Conservation (phyloP, 2,888 invertebrate species). For the Ophion obscuratus region DNA sequence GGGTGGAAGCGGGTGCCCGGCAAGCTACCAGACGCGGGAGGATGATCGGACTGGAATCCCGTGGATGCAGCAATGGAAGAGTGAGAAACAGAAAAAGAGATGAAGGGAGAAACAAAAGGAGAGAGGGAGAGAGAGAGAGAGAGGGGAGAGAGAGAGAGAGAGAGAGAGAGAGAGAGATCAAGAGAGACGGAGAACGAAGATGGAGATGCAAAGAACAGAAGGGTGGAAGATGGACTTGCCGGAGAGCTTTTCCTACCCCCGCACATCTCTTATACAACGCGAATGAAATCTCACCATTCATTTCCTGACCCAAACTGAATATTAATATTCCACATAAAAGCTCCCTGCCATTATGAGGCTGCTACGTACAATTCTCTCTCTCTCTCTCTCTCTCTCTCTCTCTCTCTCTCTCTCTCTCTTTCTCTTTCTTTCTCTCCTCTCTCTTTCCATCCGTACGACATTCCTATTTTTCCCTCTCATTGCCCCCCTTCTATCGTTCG, state of each 20-base stretch:
- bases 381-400: constrained; percentile 23
- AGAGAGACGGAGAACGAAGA: constrained; percentile 1
- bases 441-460: neutral
- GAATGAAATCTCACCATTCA: constrained; percentile 67
- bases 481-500: neutral
- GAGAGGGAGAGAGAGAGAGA: neutral
- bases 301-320: constrained; percentile 68
- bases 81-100: neutral
- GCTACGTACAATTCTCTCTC: constrained; percentile 22
- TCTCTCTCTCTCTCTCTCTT: neutral
- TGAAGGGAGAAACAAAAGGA: neutral
- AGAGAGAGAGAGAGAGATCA: neutral
- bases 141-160: constrained; percentile 9
- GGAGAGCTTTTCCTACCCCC: constrained; percentile 40
- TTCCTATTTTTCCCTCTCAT: constrained; percentile 5
- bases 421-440: neutral
- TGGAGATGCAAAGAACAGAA: constrained; percentile 39
- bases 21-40: neutral
- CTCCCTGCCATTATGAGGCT: constrained; percentile 53
- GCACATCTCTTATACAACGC: constrained; percentile 41
- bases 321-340: constrained; percentile 64
- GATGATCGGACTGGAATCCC: constrained; percentile 19
- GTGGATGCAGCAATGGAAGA: constrained; percentile 32
- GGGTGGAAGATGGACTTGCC: constrained; percentile 52
- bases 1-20: constrained; percentile 18